Evolutionary conservation across 1,140 invertebrate species (phyloP).

Genomic region (Aphelenchoides besseyi): DNA sequence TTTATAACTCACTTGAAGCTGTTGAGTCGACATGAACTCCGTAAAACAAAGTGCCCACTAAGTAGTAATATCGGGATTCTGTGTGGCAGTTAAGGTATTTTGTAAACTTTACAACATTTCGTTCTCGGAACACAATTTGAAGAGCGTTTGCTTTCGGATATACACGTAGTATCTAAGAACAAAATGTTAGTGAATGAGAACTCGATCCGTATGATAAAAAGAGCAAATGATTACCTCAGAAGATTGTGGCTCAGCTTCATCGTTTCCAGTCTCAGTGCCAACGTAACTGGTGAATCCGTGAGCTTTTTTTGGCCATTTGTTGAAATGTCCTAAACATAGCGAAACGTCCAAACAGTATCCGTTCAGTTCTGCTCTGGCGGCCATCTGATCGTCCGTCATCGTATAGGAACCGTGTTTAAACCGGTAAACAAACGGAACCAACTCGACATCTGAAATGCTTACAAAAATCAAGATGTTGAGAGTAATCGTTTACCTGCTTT

Average conservation of each 20-base stretch:
- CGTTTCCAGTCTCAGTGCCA: slow-evolving; percentile 36
- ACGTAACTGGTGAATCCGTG: slow-evolving; percentile 47
- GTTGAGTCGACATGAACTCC: too few species aligned
- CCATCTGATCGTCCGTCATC: slow-evolving; percentile 31
- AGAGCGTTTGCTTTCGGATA: slow-evolving; percentile 28
- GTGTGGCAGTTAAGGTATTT: slow-evolving; percentile 44
- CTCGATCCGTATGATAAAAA: neutral
- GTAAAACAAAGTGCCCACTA: slow-evolving; percentile 40
- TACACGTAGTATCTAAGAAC: slow-evolving; percentile 43
- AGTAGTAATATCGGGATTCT: slow-evolving; percentile 33
- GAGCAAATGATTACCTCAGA: slow-evolving; percentile 15
- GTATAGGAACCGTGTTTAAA: slow-evolving; percentile 43
- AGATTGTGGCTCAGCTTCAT: too few species aligned
- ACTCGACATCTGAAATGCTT: slow-evolving; percentile 34
- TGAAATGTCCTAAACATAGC: slow-evolving; percentile 36
- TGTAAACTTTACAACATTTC: slow-evolving; percentile 48
- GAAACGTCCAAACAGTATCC: slow-evolving; percentile 47
- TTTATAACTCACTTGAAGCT: too few species aligned
- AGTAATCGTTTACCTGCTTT: neutral
- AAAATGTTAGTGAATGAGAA: neutral
- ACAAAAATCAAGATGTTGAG: neutral
- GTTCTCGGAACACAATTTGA: slow-evolving; percentile 48
- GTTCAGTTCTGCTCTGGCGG: slow-evolving; percentile 42
- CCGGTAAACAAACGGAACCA: slow-evolving; percentile 38
- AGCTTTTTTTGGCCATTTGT: slow-evolving; percentile 26